These are phyloP conservation scores for Rhagonycha lutea DNA, from an alignment of 2,888 invertebrate genomes.

Conservation along the genomic window DNA sequence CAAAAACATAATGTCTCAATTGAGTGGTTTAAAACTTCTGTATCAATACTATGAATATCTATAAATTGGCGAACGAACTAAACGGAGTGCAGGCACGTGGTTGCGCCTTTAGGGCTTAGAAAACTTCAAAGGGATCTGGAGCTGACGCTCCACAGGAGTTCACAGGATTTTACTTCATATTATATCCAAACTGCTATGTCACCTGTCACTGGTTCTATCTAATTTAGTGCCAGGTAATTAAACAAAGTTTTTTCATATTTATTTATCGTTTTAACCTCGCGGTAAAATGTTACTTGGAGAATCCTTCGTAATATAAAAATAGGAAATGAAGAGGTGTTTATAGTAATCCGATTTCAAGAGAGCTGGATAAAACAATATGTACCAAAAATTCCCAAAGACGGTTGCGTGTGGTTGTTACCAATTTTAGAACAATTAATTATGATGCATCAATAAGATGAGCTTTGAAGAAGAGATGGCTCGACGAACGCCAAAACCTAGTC, in stretches of 20 bases:
- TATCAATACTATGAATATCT: background rate
- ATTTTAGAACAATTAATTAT: conserved; percentile 26
- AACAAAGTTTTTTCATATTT: conserved; percentile 14
- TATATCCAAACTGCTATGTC: conserved; percentile 27
- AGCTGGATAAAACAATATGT: background rate
- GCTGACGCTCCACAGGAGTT: conserved; percentile 38
- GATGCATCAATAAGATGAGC: conserved; percentile 23
- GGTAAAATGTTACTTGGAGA: background rate
- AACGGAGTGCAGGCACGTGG: conserved; percentile 24
- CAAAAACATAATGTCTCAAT: background rate
- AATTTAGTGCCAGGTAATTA: conserved; percentile 30
- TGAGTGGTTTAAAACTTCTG: background rate
- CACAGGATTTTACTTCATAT: conserved; percentile 18
- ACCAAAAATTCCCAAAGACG: background rate
- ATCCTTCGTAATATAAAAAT: too few species aligned
- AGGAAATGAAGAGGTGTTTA: too few species aligned
- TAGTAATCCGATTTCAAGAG: background rate
- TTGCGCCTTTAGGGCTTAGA: conserved; percentile 25
- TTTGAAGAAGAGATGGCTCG: conserved; percentile 39
- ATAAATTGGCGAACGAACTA: conserved; percentile 17
- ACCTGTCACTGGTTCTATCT: conserved; percentile 29
- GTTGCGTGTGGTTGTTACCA: background rate
- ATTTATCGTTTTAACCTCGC: background rate
- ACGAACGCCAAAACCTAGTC: conserved; percentile 31
- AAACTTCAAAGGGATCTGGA: conserved; percentile 43